Evolutionary conservation across 2,888 invertebrate genomes (phyloP).

Genomic region (Anticlea derivata): DNA sequence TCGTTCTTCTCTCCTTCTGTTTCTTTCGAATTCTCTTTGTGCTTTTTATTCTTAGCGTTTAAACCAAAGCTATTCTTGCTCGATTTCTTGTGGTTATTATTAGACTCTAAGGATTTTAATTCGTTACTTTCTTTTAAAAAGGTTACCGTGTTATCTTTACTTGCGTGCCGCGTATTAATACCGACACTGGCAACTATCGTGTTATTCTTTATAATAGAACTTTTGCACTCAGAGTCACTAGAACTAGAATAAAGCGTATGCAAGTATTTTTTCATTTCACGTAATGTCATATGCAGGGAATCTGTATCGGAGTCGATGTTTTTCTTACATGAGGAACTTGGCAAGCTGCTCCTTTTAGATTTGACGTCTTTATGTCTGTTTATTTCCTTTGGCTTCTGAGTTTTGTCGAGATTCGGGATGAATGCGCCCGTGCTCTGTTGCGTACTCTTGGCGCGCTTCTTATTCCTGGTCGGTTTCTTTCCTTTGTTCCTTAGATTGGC

Average conservation of each 20-base stretch:
- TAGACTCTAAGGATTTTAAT: slow-evolving; percentile 62
- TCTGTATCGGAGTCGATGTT: slow-evolving; percentile 85
- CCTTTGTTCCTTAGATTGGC: slow-evolving; percentile 63
- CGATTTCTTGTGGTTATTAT: slow-evolving; percentile 76
- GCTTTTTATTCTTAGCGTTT: slow-evolving; percentile 86
- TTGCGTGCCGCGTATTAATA: slow-evolving; percentile 59
- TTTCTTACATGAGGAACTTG: slow-evolving; percentile 85
- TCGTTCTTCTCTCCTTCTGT: slow-evolving; percentile 75
- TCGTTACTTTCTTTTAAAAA: slow-evolving; percentile 68
- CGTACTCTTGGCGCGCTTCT: slow-evolving; percentile 68
- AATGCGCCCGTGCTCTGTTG: slow-evolving; percentile 53
- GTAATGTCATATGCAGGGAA: slow-evolving; percentile 91
- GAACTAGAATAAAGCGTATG: slow-evolving; percentile 92
- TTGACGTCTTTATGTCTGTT: slow-evolving; percentile 65
- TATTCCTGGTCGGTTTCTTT: slow-evolving; percentile 66
- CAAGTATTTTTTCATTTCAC: slow-evolving; percentile 92
- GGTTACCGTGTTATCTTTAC: slow-evolving; percentile 59
- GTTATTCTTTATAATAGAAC: slow-evolving; percentile 76
- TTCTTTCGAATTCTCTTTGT: slow-evolving; percentile 72
- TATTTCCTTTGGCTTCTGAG: slow-evolving; percentile 56
- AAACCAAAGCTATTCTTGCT: slow-evolving; percentile 83
- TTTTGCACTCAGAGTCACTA: slow-evolving; percentile 85
- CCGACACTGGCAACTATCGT: slow-evolving; percentile 73
- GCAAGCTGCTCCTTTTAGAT: slow-evolving; percentile 88
- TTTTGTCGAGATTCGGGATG: slow-evolving; percentile 49